Evolutionary conservation across 2,888 invertebrate species (phyloP), one percentile per base, ranked within the genome.

Genomic region (Elaeidobius kamerunicus): DNA sequence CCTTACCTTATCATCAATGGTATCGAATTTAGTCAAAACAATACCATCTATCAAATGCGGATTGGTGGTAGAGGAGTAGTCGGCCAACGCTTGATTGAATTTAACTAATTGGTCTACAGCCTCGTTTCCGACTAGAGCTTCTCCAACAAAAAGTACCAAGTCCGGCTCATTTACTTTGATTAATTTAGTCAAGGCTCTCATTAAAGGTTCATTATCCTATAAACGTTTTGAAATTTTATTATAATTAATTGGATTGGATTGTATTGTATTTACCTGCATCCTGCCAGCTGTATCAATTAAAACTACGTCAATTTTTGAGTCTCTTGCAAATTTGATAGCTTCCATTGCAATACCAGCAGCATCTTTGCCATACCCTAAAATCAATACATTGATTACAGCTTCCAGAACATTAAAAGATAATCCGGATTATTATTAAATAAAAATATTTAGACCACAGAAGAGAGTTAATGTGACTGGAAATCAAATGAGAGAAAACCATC

Each of bases 211-310:
- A 73, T 99, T 99, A 76, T 99, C 98, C 76, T 70, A 44, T 18
- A 65, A 61, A 28, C 5, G 35, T 40, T 12, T 36, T 34, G n/a
- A n/a, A n/a, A n/a, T n/a, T n/a, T n/a, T n/a, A n/a, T n/a, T n/a
- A n/a, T n/a, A n/a, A n/a, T n/a, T n/a, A n/a, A n/a, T n/a, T n/a
- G n/a, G n/a, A n/a, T n/a, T n/a, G n/a, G n/a, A n/a, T n/a, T n/a
- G n/a, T n/a, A n/a, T n/a, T n/a, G n/a, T n/a, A n/a, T n/a, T 39
- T 46, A 70, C 71, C 64, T 99, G 99, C 99, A 99, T 99, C 55
- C 99, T 82, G n/a, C 99, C 99, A 28, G 99, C 99, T 0, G 99
- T 99, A 74, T 99, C 99, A 14, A 99, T 84, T n/a, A 99, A 76
- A 0, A 98, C 98, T 7, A 98, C 84, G 75, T 99, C 96, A 48